Evolutionary conservation across 2,797 vertebrate species (phyloP).

Genomic region (Pangasius djambal): DNA sequence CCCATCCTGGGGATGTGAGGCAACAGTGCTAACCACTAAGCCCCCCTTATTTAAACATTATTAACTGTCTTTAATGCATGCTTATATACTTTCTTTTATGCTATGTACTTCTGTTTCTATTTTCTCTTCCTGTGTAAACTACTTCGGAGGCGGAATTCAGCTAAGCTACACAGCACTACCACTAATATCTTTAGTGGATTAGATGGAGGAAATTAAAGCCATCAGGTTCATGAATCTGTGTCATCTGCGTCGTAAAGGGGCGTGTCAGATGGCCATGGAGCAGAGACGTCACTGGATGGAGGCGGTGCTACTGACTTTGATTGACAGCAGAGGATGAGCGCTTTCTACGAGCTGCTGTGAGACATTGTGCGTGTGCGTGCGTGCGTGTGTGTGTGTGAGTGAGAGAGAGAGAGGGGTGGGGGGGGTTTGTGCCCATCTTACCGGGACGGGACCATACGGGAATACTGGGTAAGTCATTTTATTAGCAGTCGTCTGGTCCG

Average conservation of each 20-base stretch:
- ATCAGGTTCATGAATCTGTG: background rate
- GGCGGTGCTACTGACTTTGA: conserved; percentile 46
- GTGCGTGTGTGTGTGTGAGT: background rate
- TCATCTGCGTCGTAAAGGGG: conserved; percentile 15
- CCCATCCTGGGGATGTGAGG: no score
- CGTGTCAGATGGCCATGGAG: background rate
- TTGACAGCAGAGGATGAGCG: conserved; percentile 52
- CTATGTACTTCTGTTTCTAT: no score
- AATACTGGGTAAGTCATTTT: conserved; percentile 56
- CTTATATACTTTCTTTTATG: no score
- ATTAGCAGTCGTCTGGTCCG: background rate
- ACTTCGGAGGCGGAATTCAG: no score
- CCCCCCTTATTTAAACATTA: no score
- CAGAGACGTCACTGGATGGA: conserved; percentile 37
- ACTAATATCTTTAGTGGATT: background rate
- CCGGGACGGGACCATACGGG: conserved; percentile 45
- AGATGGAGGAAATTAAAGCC: background rate
- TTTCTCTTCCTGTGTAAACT: no score
- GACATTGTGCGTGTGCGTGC: background rate
- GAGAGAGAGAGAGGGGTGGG: background rate
- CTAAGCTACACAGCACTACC: background rate
- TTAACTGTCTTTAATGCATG: no score
- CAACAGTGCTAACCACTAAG: no score
- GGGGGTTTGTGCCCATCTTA: conserved; percentile 48
- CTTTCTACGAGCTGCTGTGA: conserved; percentile 22